Evolutionary conservation across 2,888 invertebrate species (phyloP).

Genomic region (Protula sp.): DNA sequence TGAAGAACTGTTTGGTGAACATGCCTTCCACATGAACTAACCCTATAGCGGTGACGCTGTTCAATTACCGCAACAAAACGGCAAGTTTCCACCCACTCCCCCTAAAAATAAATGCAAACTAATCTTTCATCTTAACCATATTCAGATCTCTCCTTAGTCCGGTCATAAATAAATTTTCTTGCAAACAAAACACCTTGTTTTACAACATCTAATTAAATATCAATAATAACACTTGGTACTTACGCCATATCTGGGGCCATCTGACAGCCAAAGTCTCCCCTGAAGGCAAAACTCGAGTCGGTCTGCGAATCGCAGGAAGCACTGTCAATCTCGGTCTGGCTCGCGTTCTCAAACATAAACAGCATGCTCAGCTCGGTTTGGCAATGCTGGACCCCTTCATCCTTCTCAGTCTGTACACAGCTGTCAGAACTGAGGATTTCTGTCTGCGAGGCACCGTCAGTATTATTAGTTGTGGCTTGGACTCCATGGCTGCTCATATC

Average conservation of each 20-base stretch:
- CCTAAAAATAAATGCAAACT: too few species aligned
- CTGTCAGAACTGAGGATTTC: neutral
- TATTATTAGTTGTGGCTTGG: neutral
- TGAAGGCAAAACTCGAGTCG: slow-evolving; percentile 11
- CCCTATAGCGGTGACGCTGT: too few species aligned
- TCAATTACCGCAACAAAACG: too few species aligned
- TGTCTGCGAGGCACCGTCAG: neutral
- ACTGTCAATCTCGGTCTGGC: neutral
- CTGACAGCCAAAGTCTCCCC: slow-evolving; percentile 5
- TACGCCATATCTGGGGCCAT: slow-evolving; percentile 1
- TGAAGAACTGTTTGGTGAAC: too few species aligned
- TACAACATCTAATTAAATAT: slow-evolving; percentile 3
- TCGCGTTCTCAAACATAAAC: neutral
- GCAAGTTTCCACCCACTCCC: too few species aligned
- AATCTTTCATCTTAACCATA: too few species aligned
- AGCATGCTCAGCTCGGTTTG: neutral
- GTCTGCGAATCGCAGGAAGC: slow-evolving; percentile 3
- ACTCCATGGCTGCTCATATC: neutral
- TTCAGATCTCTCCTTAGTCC: too few species aligned
- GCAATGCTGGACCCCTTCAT: neutral
- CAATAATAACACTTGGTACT: slow-evolving; percentile 4
- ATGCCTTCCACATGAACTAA: too few species aligned
- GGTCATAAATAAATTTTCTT: too few species aligned
- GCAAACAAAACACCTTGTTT: slow-evolving; percentile 4
- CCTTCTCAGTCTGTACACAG: neutral